phyloP scores from a whole-genome alignment of 2,113 vertebrate genomes.

The Brevimyrus niger region DNA sequence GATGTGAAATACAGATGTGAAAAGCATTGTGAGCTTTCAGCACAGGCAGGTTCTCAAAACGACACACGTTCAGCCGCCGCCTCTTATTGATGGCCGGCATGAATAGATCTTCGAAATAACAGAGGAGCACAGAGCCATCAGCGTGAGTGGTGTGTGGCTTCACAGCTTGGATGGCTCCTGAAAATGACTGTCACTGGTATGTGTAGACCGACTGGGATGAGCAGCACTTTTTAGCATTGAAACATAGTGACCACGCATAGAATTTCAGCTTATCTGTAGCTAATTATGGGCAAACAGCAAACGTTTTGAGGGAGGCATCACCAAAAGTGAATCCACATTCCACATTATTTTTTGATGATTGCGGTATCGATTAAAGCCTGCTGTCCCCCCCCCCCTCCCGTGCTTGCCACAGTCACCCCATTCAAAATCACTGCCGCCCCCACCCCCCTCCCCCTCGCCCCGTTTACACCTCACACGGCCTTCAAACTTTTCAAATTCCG shows the following conservation, averaged over 20 bases:
- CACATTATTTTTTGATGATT: neutral
- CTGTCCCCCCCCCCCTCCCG: neutral
- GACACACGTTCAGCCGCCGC: neutral
- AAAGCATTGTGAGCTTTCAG: neutral
- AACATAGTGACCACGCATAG: neutral
- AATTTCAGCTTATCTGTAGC: neutral
- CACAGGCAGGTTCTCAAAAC: neutral
- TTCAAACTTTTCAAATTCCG: constrained; percentile 1
- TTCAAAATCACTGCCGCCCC: neutral
- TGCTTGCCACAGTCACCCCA: neutral
- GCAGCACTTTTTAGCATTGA: neutral
- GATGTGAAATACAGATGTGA: neutral
- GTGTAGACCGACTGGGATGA: neutral
- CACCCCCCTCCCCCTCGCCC: neutral
- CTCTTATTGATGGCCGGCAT: neutral
- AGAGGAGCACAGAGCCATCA: neutral
- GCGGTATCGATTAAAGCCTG: neutral
- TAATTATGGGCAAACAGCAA: neutral
- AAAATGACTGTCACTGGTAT: neutral
- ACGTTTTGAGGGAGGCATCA: neutral
- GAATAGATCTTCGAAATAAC: neutral
- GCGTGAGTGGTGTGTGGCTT: neutral
- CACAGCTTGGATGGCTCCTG: neutral
- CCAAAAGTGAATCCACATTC: neutral
- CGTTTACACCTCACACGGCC: neutral